A percentile compares a stretch with the other conserved stretches of the same genome.
These are phyloP conservation scores for Catocala sponsa DNA, from an alignment of 2,888 invertebrate genomes.

Conservation along the genomic window DNA sequence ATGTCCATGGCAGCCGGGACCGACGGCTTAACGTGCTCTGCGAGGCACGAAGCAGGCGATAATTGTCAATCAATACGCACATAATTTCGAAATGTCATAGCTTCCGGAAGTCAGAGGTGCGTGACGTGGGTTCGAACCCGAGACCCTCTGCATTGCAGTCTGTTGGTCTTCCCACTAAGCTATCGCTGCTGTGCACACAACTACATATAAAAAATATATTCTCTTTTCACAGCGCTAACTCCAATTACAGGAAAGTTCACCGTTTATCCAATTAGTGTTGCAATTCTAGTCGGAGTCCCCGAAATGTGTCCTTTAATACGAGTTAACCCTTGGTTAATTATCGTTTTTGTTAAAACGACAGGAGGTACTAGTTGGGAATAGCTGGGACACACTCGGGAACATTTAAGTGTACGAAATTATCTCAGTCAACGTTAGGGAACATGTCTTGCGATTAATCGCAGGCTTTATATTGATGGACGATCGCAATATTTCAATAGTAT, in stretches of 20 bases:
- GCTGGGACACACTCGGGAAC: conserved; percentile 1
- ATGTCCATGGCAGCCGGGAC: too few relatives aligned
- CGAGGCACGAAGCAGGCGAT: too few relatives aligned
- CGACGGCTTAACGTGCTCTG: too few relatives aligned
- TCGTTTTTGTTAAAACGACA: conserved; percentile 4
- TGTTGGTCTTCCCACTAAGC: too few relatives aligned
- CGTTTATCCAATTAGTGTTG: conserved; percentile 21
- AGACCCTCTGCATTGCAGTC: too few relatives aligned
- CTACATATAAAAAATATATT: not conserved
- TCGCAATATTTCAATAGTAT: not conserved
- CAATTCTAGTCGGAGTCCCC: conserved; percentile 2
- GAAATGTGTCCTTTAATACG: conserved; percentile 9
- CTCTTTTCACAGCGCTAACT: not conserved
- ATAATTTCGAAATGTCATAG: too few relatives aligned
- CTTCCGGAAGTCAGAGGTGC: too few relatives aligned
- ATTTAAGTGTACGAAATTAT: conserved; percentile 5
- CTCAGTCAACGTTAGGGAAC: conserved; percentile 28
- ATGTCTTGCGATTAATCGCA: conserved; percentile 37
- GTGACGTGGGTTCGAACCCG: too few relatives aligned
- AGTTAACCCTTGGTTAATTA: conserved; percentile 3
- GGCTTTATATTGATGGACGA: conserved; percentile 41
- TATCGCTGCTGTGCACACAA: too few relatives aligned
- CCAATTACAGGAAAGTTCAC: conserved; percentile 1
- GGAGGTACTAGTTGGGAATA: conserved; percentile 6
- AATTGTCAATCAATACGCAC: too few relatives aligned